phyloP scores from a whole-genome alignment of 2,888 invertebrate species.

The Macaria notata region DNA sequence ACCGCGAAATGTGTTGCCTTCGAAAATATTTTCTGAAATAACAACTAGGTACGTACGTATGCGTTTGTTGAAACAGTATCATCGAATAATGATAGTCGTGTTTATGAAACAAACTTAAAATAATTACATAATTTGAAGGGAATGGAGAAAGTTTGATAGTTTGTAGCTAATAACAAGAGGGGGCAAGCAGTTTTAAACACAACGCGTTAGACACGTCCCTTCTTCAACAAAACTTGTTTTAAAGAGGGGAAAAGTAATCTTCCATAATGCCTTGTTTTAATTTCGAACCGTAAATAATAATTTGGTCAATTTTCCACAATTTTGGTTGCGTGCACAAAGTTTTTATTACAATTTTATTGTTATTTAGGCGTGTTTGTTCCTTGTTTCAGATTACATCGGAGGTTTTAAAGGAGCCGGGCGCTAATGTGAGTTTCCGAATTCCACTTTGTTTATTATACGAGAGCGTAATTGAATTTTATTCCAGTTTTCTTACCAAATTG shows the following conservation, averaged over 20 bases:
- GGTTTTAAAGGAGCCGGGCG: conserved; percentile 76
- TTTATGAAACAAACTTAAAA: no score
- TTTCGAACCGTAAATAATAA: conserved; percentile 79
- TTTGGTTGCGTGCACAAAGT: conserved; percentile 80
- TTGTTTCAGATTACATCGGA: conserved; percentile 81
- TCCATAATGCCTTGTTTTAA: conserved; percentile 75
- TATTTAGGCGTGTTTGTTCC: conserved; percentile 82
- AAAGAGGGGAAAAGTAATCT: conserved; percentile 73
- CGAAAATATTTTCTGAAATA: no score
- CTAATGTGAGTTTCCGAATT: conserved; percentile 80
- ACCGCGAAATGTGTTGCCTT: no score
- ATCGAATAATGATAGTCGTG: no score
- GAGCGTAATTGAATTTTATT: conserved; percentile 64
- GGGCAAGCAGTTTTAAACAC: conserved; percentile 37
- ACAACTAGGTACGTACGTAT: no score
- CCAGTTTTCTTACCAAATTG: conserved; percentile 38
- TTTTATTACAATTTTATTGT: conserved; percentile 82
- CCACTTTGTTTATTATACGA: conserved; percentile 66
- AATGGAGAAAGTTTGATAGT: background rate
- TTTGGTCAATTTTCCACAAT: conserved; percentile 81
- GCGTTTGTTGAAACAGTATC: no score
- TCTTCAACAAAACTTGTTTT: conserved; percentile 51
- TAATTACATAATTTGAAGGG: no score
- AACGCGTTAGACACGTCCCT: conserved; percentile 48
- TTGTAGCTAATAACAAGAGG: conserved; percentile 24